phyloP scores from a whole-genome alignment of 2,797 vertebrate genomes.

The Picus viridis region DNA sequence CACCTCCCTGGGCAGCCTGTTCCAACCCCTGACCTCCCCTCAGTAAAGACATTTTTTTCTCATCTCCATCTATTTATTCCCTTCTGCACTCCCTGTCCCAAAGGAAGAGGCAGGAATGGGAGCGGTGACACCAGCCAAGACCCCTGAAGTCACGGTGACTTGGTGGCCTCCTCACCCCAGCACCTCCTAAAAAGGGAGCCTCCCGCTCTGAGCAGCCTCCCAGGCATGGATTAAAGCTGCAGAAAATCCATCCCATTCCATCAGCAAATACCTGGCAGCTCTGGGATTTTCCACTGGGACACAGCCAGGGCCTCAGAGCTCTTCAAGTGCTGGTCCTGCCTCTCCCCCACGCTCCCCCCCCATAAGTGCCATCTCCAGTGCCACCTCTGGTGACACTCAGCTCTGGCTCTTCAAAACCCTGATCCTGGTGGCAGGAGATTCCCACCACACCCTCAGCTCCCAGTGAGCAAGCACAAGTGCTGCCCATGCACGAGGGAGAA shows the following conservation, averaged over 20 bases:
- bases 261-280: slow-evolving; percentile 7
- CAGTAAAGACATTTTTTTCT: too few relatives aligned
- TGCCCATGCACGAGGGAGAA: rapidly evolving
- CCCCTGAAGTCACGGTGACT: neutral
- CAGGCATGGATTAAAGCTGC: neutral
- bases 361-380: neutral
- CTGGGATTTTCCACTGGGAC: neutral
- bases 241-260: neutral
- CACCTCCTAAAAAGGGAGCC: neutral
- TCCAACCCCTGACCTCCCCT: too few relatives aligned
- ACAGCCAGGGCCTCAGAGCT: neutral
- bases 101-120: neutral
- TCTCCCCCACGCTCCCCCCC: neutral
- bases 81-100: neutral
- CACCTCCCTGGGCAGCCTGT: too few relatives aligned
- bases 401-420: neutral
- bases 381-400: neutral
- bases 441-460: neutral
- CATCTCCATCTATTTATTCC: too few relatives aligned
- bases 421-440: rapidly evolving
- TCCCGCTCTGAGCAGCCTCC: rapidly evolving
- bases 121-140: rapidly evolving
- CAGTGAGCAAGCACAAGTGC: rapidly evolving
- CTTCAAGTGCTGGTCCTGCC: neutral
- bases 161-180: rapidly evolving